phyloP scores from a whole-genome alignment of 1,140 invertebrate genomes.

The Branchinecta lynchi region DNA sequence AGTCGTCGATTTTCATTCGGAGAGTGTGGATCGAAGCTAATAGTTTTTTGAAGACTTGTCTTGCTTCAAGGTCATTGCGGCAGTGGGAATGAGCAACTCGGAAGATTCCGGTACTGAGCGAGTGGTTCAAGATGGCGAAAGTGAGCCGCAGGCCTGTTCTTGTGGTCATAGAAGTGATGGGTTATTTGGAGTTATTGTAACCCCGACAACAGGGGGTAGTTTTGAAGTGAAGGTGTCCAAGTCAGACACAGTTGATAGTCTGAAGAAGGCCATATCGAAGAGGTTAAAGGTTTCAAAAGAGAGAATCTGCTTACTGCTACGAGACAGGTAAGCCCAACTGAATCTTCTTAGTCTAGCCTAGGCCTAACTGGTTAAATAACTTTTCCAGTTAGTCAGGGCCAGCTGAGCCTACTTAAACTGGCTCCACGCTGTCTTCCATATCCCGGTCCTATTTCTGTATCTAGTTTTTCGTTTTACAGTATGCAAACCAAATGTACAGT shows the following conservation, averaged over 20 bases:
- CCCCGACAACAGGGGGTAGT: conserved; percentile 75
- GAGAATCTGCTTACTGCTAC: conserved; percentile 73
- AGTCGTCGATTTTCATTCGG: not conserved
- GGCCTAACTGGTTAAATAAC: no score
- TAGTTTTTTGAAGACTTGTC: not conserved
- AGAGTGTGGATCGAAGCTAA: not conserved
- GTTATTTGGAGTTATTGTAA: conserved; percentile 21
- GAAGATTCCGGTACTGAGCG: not conserved
- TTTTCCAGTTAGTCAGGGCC: no score
- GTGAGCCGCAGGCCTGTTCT: conserved; percentile 12
- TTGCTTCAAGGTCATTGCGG: no score
- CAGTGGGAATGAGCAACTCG: not conserved
- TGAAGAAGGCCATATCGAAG: conserved; percentile 81
- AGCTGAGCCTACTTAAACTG: no score
- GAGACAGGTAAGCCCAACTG: conserved; percentile 53
- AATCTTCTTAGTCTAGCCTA: no score
- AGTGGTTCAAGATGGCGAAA: not conserved
- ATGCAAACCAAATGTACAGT: no score
- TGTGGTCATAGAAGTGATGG: conserved; percentile 18
- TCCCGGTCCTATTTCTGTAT: no score
- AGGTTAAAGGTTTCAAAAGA: conserved; percentile 78
- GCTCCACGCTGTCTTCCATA: no score
- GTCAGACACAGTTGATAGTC: conserved; percentile 62
- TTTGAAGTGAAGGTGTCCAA: conserved; percentile 63
- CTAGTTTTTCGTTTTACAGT: no score